These are phyloP conservation scores for Ylistrum balloti DNA, from an alignment of 1,140 invertebrate genomes.

Conservation along the genomic window DNA sequence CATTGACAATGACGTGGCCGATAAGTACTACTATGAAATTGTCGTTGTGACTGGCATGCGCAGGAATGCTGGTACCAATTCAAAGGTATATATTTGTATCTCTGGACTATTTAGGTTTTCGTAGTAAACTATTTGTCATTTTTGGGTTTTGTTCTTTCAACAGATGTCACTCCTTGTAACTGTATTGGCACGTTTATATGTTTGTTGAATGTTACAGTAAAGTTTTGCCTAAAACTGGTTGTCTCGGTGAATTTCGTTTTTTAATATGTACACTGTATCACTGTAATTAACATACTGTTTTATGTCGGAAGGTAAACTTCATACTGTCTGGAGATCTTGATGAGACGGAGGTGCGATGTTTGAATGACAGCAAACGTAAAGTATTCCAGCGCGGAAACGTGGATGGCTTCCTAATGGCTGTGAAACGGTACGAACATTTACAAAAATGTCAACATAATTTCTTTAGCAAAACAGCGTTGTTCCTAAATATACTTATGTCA, in stretches of 20 bases:
- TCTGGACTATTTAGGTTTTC: too few species aligned
- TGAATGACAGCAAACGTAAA: slow-evolving; percentile 81
- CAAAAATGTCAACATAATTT: neutral
- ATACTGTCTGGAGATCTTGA: slow-evolving; percentile 84
- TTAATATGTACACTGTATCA: too few species aligned
- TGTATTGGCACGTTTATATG: too few species aligned
- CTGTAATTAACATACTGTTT: too few species aligned
- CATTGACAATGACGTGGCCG: slow-evolving; percentile 83
- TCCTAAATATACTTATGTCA: too few species aligned
- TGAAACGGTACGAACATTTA: slow-evolving; percentile 76
- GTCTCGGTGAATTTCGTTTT: too few species aligned
- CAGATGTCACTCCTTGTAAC: too few species aligned
- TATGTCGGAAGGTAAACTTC: slow-evolving; percentile 84
- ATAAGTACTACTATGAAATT: slow-evolving; percentile 85
- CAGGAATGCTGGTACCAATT: slow-evolving; percentile 84
- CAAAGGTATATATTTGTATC: slow-evolving; percentile 79
- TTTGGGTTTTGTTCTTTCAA: too few species aligned
- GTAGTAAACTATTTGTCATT: too few species aligned
- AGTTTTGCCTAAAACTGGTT: too few species aligned
- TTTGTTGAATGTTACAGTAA: too few species aligned
- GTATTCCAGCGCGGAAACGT: slow-evolving; percentile 82
- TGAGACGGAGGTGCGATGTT: slow-evolving; percentile 83
- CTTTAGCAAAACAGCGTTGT: too few species aligned
- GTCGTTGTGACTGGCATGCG: slow-evolving; percentile 84
- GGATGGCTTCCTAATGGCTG: slow-evolving; percentile 84